These are phyloP conservation scores for Ophion ventricosus DNA, from an alignment of 2,888 invertebrate species.

Conservation along the genomic window DNA sequence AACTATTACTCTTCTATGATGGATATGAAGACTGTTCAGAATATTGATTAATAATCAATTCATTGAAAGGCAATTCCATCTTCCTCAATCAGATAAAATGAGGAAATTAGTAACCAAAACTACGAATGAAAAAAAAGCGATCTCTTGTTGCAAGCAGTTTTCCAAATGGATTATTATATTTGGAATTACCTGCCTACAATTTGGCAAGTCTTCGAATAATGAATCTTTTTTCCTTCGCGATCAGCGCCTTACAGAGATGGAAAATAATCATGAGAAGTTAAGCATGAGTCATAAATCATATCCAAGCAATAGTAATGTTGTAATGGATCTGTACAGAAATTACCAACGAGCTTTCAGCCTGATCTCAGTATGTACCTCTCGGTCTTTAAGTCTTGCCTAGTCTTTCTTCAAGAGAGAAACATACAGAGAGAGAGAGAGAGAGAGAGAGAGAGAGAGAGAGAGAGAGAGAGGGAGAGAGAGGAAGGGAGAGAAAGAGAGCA, in stretches of 20 bases:
- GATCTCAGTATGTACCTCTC: slow-evolving; percentile 51
- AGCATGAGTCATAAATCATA: slow-evolving; percentile 59
- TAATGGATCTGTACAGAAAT: slow-evolving; percentile 54
- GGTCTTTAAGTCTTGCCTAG: slow-evolving; percentile 52
- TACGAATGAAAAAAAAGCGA: no score
- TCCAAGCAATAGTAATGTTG: slow-evolving; percentile 57
- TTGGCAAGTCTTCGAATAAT: neutral
- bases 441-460: neutral
- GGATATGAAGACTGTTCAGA: neutral
- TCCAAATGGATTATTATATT: neutral
- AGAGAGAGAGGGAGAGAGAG: neutral
- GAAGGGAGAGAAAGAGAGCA: neutral
- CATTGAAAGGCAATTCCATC: no score
- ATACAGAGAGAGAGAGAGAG: neutral
- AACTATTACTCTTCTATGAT: neutral
- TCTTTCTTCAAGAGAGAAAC: slow-evolving; percentile 35
- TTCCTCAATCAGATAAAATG: no score
- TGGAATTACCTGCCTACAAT: neutral
- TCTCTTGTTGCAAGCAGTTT: neutral
- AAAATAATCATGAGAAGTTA: slow-evolving; percentile 12
- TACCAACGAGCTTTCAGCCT: slow-evolving; percentile 52
- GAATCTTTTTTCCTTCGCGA: no score
- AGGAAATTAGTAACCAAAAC: no score
- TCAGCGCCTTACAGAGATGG: neutral
- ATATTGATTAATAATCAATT: neutral